These are phyloP conservation scores for Otocyon megalotis DNA, from an alignment of 2,113 vertebrate species.

Conservation along the genomic window DNA sequence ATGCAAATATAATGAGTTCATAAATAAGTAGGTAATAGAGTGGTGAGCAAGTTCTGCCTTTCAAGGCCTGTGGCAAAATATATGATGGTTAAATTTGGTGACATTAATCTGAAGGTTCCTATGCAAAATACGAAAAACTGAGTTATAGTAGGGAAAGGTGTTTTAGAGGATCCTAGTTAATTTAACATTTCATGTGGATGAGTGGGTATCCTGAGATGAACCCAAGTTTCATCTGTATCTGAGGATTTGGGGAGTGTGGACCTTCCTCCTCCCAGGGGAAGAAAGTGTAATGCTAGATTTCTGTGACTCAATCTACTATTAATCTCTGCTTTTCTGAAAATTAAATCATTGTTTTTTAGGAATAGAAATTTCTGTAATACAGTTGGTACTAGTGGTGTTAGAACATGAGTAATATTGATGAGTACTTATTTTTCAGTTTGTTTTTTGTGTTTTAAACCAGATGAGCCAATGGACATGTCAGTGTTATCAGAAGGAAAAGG, in stretches of 20 bases:
- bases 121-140: conserved; percentile 14
- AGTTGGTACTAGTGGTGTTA: conserved; percentile 45
- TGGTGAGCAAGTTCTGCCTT: conserved; percentile 31
- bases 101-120: conserved; percentile 32
- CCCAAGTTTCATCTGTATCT: conserved; percentile 44
- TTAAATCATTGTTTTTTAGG: background rate
- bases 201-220: background rate
- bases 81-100: conserved; percentile 33
- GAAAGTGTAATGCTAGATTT: conserved; percentile 27
- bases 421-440: conserved; percentile 31
- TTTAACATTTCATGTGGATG: background rate
- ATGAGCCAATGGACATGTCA: conserved; percentile 89
- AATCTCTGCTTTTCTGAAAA: conserved; percentile 49
- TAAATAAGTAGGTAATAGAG: background rate
- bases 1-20: conserved; percentile 34
- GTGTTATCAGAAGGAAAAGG: conserved; percentile 77
- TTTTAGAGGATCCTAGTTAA: background rate
- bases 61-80: background rate
- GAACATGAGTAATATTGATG: conserved; percentile 40
- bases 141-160: background rate
- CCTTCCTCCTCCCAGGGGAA: background rate
- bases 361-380: conserved; percentile 16
- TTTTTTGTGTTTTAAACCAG: conserved; percentile 82
- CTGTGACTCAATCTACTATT: background rate
- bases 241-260: conserved; percentile 21